Percentiles rank a stretch among this genome's conserved stretches.
Conservation (phyloP, 2,888 invertebrate genomes). For the Kuschelorhynchus macadamiae region DNA sequence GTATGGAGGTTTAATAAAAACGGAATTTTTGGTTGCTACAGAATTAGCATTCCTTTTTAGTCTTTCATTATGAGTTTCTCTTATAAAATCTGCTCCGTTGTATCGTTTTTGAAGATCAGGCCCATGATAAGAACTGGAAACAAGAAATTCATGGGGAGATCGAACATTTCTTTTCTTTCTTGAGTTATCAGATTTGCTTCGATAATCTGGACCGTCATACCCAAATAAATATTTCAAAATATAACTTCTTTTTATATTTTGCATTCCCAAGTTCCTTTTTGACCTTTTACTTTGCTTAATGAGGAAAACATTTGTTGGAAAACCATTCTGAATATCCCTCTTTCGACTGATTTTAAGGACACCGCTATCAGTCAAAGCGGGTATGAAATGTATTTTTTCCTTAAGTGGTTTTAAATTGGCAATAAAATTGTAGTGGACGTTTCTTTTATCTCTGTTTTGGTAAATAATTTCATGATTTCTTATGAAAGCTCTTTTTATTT, state of each 20-base stretch:
- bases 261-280: not conserved
- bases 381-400: not conserved
- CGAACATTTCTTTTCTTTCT: slow-evolving; percentile 1
- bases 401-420: slow-evolving; percentile 22
- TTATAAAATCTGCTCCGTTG: too few species aligned
- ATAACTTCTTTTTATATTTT: not conserved
- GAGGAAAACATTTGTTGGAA: not conserved
- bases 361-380: not conserved
- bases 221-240: not conserved
- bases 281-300: too few species aligned
- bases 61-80: too few species aligned
- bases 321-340: not conserved
- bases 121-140: too few species aligned
- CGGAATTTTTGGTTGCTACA: too few species aligned
- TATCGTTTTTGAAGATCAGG: too few species aligned
- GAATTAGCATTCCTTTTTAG: too few species aligned
- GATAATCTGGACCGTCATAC: not conserved
- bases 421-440: slow-evolving; percentile 67
- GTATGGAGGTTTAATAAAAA: not conserved
- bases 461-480: slow-evolving; percentile 59
- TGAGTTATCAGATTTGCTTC: not conserved
- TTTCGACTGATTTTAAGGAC: not conserved
- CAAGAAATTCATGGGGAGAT: too few species aligned
- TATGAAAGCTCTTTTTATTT: slow-evolving; percentile 61
- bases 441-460: slow-evolving; percentile 54